These are phyloP conservation scores for Ceratosolen solmsi DNA, from an alignment of 1,140 invertebrate genomes.

Conservation along the genomic window DNA sequence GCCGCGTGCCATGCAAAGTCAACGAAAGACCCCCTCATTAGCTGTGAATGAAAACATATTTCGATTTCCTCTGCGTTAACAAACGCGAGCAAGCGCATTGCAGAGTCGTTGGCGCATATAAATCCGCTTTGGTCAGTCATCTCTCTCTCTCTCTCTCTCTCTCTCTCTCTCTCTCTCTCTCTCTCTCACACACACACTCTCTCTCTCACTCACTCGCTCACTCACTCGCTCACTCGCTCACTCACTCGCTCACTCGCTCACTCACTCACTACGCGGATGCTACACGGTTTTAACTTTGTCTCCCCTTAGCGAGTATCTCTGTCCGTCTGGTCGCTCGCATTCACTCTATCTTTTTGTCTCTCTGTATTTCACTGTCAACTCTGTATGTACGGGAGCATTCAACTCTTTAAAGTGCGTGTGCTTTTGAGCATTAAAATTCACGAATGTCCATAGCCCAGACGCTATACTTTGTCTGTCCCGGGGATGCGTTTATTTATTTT, in stretches of 20 bases:
- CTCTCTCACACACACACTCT: background rate
- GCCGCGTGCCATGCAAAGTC: slow-evolving; percentile 29
- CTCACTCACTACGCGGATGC: too few species aligned
- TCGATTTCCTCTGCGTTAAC: slow-evolving; percentile 48
- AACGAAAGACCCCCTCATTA: slow-evolving; percentile 39
- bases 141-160: background rate
- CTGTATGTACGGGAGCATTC: background rate
- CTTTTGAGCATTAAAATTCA: slow-evolving; percentile 14
- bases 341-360: slow-evolving; percentile 30
- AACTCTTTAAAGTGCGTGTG: slow-evolving; percentile 9
- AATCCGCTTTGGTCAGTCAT: slow-evolving; percentile 38
- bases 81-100: slow-evolving; percentile 5
- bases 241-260: too few species aligned
- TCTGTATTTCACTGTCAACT: slow-evolving; percentile 28
- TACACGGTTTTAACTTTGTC: slow-evolving; percentile 30
- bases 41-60: slow-evolving; percentile 49
- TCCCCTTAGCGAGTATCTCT: slow-evolving; percentile 1
- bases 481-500: background rate
- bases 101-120: slow-evolving; percentile 27
- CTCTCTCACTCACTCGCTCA: too few species aligned
- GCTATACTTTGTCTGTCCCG: background rate
- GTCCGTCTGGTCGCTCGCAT: background rate
- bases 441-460: background rate
- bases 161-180: background rate
- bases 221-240: too few species aligned